Percentiles rank a stretch among this genome's conserved stretches.
These are phyloP conservation scores for Acromyrmex heyeri DNA, from an alignment of 1,140 invertebrate species.

Conservation along the genomic window DNA sequence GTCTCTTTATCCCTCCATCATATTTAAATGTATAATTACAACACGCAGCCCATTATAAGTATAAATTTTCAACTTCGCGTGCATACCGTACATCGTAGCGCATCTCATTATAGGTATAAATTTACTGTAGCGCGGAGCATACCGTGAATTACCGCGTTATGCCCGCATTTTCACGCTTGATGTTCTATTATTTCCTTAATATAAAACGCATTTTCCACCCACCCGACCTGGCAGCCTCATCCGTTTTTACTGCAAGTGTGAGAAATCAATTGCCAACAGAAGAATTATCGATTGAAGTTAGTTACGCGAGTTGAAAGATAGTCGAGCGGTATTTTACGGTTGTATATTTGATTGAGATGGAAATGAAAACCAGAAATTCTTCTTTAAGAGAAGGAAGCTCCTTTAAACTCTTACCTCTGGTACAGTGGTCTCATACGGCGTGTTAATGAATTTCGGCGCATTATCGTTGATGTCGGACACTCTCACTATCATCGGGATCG, in stretches of 20 bases:
- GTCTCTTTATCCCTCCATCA: background rate
- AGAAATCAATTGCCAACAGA: background rate
- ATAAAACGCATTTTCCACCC: slow-evolving; percentile 9
- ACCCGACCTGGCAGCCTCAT: background rate
- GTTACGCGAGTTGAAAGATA: background rate
- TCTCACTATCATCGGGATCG: slow-evolving; percentile 95
- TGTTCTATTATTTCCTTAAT: background rate
- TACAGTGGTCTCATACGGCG: slow-evolving; percentile 93
- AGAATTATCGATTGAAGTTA: background rate
- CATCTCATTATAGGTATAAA: slow-evolving; percentile 36
- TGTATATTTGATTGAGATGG: slow-evolving; percentile 1
- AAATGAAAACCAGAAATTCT: slow-evolving; percentile 6
- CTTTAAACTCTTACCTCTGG: slow-evolving; percentile 91
- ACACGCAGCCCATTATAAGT: slow-evolving; percentile 8
- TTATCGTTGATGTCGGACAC: slow-evolving; percentile 97
- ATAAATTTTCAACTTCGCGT: slow-evolving; percentile 34
- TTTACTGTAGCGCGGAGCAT: background rate
- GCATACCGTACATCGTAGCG: background rate
- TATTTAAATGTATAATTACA: slow-evolving; percentile 40
- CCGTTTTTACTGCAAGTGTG: background rate
- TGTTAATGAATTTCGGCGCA: slow-evolving; percentile 92
- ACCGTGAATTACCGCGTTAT: slow-evolving; percentile 44
- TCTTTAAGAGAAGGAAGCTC: background rate
- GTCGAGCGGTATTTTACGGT: background rate
- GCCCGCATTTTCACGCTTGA: slow-evolving; percentile 44